Evolutionary conservation across 1,140 invertebrate species (phyloP).

Genomic region (Drosophila kepulauana): DNA sequence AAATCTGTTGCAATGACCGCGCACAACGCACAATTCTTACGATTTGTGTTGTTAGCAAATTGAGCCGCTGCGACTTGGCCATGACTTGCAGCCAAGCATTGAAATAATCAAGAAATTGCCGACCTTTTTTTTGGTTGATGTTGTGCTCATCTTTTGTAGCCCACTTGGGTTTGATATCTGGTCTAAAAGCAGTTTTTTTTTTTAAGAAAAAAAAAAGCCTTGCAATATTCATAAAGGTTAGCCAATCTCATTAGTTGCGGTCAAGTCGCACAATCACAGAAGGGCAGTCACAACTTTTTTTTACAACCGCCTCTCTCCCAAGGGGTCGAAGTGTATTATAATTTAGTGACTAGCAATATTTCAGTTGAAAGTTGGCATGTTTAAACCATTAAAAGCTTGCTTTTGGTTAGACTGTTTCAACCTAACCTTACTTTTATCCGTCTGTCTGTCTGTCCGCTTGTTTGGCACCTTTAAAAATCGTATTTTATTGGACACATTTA

Average conservation of each 20-base stretch:
- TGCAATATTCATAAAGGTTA: slow-evolving; percentile 48
- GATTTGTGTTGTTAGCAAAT: too few species aligned
- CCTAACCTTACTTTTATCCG: too few species aligned
- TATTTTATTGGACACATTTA: too few species aligned
- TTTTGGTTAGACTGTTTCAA: too few species aligned
- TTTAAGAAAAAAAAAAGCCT: slow-evolving; percentile 9
- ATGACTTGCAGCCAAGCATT: slow-evolving; percentile 32
- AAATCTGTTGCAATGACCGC: slow-evolving; percentile 30
- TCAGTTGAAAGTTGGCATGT: too few species aligned
- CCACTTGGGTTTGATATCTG: neutral
- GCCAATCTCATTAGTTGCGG: slow-evolving; percentile 32
- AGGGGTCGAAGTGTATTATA: neutral
- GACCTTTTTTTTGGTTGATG: slow-evolving; percentile 9
- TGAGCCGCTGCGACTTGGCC: slow-evolving; percentile 13
- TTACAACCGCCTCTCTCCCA: neutral
- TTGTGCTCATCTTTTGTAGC: neutral
- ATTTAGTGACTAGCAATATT: too few species aligned
- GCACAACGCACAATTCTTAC: slow-evolving; percentile 16
- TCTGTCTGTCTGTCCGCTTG: too few species aligned
- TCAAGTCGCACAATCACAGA: neutral
- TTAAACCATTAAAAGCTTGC: too few species aligned
- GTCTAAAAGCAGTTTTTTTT: slow-evolving; percentile 14
- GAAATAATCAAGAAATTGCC: slow-evolving; percentile 38
- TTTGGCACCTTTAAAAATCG: too few species aligned
- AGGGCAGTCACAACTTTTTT: neutral